phyloP scores from a whole-genome alignment of 2,797 vertebrate species.

The Simalia tracyae region DNA sequence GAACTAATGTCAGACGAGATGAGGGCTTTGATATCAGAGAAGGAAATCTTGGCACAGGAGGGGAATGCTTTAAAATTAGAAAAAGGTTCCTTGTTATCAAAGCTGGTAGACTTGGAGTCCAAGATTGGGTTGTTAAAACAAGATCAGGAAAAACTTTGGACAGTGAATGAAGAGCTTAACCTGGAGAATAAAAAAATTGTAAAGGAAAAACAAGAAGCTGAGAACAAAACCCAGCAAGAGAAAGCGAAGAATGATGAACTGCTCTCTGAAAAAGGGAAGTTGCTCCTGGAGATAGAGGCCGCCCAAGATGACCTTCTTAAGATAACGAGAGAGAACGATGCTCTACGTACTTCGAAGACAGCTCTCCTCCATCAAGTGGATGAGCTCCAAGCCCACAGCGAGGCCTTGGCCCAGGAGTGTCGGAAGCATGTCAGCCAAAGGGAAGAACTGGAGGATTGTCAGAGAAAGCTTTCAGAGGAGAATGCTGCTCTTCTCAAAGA shows the following conservation, averaged over 20 bases:
- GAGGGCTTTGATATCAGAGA: constrained; percentile 84
- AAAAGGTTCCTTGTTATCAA: constrained; percentile 77
- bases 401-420: constrained; percentile 62
- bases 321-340: constrained; percentile 71
- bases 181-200: constrained; percentile 71
- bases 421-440: constrained; percentile 71
- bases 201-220: constrained; percentile 76
- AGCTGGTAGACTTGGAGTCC: constrained; percentile 75
- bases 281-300: constrained; percentile 72
- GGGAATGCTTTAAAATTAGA: constrained; percentile 78
- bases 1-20: constrained; percentile 87
- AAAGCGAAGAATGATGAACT: constrained; percentile 69
- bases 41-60: constrained; percentile 81
- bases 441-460: constrained; percentile 62
- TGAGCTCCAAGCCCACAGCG: constrained; percentile 73
- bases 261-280: constrained; percentile 63
- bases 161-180: constrained; percentile 75
- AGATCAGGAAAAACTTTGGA: constrained; percentile 74
- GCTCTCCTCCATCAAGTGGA: constrained; percentile 68
- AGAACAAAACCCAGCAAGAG: constrained; percentile 67
- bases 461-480: constrained; percentile 76
- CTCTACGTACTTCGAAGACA: constrained; percentile 64
- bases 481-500: constrained; percentile 72
- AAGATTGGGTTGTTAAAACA: constrained; percentile 74
- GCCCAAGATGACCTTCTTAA: constrained; percentile 73